Evolutionary conservation across 1,140 invertebrate genomes (phyloP), one percentile per base, ranked within the genome.

Genomic region (Pristionchus pacificus): DNA sequence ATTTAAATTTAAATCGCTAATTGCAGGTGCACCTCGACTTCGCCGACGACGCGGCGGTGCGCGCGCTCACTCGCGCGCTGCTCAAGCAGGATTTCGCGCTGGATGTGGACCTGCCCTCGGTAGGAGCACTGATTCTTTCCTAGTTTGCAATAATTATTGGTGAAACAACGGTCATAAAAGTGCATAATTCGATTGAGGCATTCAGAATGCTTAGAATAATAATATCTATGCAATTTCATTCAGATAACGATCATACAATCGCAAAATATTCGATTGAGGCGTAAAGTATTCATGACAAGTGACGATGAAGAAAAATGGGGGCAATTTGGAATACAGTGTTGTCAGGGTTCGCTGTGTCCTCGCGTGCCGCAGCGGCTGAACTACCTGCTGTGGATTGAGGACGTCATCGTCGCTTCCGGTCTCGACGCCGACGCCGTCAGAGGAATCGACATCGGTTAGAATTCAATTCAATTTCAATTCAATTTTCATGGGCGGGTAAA

Each of bases 311-410:
- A n/a, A n/a, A n/a, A n/a, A n/a, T n/a, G n/a, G n/a, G n/a, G n/a
- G n/a, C n/a, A n/a, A n/a, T n/a, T n/a, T n/a, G n/a, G n/a, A n/a
- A n/a, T n/a, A n/a, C n/a, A n/a, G n/a, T 49, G 38, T 49, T 49
- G 38, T 49, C n/a, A 49, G 38, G 70, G 64, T 0, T 19, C 55
- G 55, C 38, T 72, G 27, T 63, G 65, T 58, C 70, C 70, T 6
- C 70, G 70, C 2, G 61, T 72, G 32, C 70, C 70, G 2, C 55
- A 64, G 6, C 64, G 64, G 13, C 59, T 72, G 1, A 66, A 72
- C 57, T 72, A 72, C 55, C 64, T 66, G 14, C 33, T 66, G 29
- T n/a, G 65, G 0, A 58, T 72, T 13, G 64, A 66, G 15, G 70
- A 71, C 19, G 27, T 71, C n/a, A 28, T 71, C 19, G 6, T 33